These are phyloP conservation scores for Lypha dubia DNA, from an alignment of 2,888 invertebrate species.

Conservation along the genomic window DNA sequence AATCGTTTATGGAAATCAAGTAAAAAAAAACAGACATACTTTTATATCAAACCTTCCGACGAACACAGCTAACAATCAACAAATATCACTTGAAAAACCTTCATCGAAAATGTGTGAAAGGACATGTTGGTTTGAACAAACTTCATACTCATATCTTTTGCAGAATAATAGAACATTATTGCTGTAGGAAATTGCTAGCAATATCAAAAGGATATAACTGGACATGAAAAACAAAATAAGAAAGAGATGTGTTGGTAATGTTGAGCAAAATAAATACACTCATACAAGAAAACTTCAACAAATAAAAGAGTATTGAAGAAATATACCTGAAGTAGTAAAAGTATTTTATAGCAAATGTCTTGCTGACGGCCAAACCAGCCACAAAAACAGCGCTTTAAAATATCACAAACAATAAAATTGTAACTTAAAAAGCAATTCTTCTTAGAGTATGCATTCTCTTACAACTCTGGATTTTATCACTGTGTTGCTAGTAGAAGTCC, in stretches of 20 bases:
- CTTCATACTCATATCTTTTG: slow-evolving; percentile 20
- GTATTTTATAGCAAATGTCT: slow-evolving; percentile 7
- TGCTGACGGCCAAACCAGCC: background rate
- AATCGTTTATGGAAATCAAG: too few species aligned
- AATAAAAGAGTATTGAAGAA: background rate
- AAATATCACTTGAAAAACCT: slow-evolving; percentile 12
- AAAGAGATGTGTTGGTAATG: slow-evolving; percentile 33
- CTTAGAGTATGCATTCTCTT: background rate
- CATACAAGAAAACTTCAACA: background rate
- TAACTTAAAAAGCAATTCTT: background rate
- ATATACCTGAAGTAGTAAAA: background rate
- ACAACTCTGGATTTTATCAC: background rate
- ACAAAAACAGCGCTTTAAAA: background rate
- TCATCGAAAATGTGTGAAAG: slow-evolving; percentile 15
- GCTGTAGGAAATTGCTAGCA: slow-evolving; percentile 57
- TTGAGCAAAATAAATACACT: slow-evolving; percentile 30
- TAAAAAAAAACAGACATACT: background rate
- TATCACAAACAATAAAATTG: too few species aligned
- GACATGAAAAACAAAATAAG: slow-evolving; percentile 11
- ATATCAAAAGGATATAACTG: slow-evolving; percentile 53
- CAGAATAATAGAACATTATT: slow-evolving; percentile 27
- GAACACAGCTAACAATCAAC: background rate
- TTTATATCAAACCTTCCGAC: background rate
- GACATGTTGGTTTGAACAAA: slow-evolving; percentile 10
- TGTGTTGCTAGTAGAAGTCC: background rate